These are phyloP conservation scores for Notamacropus eugenii DNA, from an alignment of 2,797 vertebrate genomes.

Conservation along the genomic window DNA sequence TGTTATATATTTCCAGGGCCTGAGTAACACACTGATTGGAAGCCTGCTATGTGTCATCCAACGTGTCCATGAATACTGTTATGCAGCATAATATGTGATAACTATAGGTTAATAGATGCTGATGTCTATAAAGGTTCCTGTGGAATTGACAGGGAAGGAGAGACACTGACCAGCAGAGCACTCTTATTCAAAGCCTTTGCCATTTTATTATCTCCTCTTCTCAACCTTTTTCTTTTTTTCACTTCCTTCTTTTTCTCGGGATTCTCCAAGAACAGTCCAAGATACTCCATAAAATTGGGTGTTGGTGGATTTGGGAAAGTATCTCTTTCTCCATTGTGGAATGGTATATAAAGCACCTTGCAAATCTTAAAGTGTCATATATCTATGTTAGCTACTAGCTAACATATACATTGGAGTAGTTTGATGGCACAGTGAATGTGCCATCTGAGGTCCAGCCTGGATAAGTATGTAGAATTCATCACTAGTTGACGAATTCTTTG, in stretches of 20 bases:
- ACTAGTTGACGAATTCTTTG: too few species aligned
- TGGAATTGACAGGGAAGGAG: not conserved
- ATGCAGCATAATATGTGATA: not conserved
- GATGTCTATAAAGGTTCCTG: not conserved
- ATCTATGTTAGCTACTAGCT: not conserved
- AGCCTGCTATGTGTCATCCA: not conserved
- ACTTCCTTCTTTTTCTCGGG: not conserved
- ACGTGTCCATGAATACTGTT: not conserved
- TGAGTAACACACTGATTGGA: not conserved
- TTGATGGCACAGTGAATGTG: not conserved
- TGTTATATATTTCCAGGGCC: not conserved
- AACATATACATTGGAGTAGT: not conserved
- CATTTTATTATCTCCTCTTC: not conserved
- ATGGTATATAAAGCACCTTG: not conserved
- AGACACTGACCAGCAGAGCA: not conserved
- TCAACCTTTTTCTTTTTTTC: not conserved
- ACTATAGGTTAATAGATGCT: not conserved
- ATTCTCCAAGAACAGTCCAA: not conserved
- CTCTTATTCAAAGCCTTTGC: not conserved
- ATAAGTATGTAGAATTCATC: not conserved
- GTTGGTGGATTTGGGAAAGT: not conserved
- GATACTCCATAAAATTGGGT: not conserved
- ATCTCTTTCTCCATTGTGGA: not conserved
- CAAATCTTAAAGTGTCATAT: not conserved
- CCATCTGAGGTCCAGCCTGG: not conserved